These are phyloP conservation scores for Chironomus tepperi DNA, from an alignment of 1,140 invertebrate genomes.

Conservation along the genomic window DNA sequence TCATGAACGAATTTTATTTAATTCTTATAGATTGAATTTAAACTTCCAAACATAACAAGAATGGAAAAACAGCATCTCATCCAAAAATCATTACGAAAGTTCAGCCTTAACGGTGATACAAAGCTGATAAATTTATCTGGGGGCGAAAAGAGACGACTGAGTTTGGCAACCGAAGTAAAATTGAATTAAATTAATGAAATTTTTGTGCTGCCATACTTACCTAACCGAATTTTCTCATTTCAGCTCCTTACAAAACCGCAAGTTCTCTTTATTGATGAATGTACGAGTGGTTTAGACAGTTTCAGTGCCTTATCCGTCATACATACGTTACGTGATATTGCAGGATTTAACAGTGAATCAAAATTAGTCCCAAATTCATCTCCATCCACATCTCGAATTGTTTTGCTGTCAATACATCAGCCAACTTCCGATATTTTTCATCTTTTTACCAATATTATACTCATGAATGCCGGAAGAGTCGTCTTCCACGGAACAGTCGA, in stretches of 20 bases:
- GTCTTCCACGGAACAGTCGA: slow-evolving; percentile 67
- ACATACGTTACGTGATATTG: slow-evolving; percentile 48
- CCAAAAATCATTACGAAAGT: slow-evolving; percentile 37
- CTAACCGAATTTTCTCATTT: slow-evolving; percentile 28
- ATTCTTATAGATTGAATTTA: slow-evolving; percentile 44
- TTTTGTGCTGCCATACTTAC: background rate
- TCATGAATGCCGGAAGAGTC: slow-evolving; percentile 68
- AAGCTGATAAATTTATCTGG: slow-evolving; percentile 63
- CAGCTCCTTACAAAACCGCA: slow-evolving; percentile 65
- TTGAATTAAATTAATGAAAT: slow-evolving; percentile 24
- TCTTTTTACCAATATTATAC: slow-evolving; percentile 67
- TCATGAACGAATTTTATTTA: slow-evolving; percentile 28
- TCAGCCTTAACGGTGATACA: slow-evolving; percentile 47
- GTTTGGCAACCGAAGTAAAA: slow-evolving; percentile 74
- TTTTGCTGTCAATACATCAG: slow-evolving; percentile 80
- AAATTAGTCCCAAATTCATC: no score
- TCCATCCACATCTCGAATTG: slow-evolving; percentile 43
- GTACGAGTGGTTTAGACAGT: slow-evolving; percentile 75
- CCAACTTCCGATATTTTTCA: slow-evolving; percentile 76
- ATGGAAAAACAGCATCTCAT: background rate
- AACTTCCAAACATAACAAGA: slow-evolving; percentile 37
- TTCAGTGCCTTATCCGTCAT: slow-evolving; percentile 67
- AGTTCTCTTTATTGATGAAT: slow-evolving; percentile 73
- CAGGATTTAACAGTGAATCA: background rate
- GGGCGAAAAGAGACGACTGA: slow-evolving; percentile 77